A percentile compares a stretch with the other conserved stretches of the same genome.
These are phyloP conservation scores for Drosophila affinis DNA, from an alignment of 2,888 invertebrate species.

Conservation along the genomic window DNA sequence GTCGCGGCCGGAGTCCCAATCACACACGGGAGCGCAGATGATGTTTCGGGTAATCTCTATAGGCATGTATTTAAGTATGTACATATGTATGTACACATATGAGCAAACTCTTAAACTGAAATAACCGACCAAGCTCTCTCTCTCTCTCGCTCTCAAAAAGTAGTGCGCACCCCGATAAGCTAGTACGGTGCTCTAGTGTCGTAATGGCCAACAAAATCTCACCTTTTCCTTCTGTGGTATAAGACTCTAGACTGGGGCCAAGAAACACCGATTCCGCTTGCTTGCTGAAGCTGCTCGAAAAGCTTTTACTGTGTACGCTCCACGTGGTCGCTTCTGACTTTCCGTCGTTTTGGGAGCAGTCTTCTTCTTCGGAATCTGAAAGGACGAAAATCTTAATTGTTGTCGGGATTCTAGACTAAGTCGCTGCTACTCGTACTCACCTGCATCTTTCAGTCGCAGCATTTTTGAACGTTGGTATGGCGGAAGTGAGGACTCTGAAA, in stretches of 20 bases:
- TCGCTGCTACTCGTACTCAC: constrained; percentile 84
- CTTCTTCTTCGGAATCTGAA: constrained; percentile 88
- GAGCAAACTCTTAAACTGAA: constrained; percentile 22
- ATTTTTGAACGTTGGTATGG: constrained; percentile 91
- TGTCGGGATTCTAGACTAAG: not conserved
- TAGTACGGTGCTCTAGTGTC: not conserved
- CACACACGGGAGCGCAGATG: constrained; percentile 66
- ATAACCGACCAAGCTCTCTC: constrained; percentile 15
- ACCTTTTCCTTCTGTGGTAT: constrained; percentile 94
- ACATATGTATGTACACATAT: not conserved
- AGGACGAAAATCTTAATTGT: not conserved
- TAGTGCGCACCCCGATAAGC: constrained; percentile 19
- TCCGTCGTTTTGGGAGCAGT: constrained; percentile 84
- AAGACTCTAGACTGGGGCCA: constrained; percentile 86
- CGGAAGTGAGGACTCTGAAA: constrained; percentile 91
- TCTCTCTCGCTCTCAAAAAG: constrained; percentile 5
- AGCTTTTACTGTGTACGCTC: constrained; percentile 55
- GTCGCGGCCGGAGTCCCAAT: constrained; percentile 67
- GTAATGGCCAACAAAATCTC: constrained; percentile 75
- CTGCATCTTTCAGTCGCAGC: constrained; percentile 90
- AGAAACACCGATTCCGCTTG: constrained; percentile 61
- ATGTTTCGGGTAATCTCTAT: constrained; percentile 34
- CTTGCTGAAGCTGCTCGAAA: constrained; percentile 68
- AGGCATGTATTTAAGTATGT: not conserved
- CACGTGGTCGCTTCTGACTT: constrained; percentile 57